A percentile compares a stretch with the other conserved stretches of the same genome.
Conservation (phyloP, 2,888 invertebrate genomes). For the Anaspis maculata region DNA sequence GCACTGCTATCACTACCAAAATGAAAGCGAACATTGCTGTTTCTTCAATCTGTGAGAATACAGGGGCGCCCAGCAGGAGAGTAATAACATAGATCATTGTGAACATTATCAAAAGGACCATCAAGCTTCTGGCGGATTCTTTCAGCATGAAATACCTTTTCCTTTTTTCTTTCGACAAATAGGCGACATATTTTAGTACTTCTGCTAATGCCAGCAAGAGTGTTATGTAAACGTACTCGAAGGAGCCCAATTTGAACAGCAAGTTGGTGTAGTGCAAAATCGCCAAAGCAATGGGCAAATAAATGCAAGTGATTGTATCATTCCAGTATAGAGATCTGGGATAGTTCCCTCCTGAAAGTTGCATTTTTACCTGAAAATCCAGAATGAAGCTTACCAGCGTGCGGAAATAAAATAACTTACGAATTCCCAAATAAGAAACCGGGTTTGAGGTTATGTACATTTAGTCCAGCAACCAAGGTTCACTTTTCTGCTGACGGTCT, state of each 20-base stretch:
- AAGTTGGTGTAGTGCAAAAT: constrained; percentile 1
- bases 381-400: too few species aligned
- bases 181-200: constrained; percentile 3
- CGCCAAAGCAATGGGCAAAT: neutral
- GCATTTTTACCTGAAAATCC: too few species aligned
- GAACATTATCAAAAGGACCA: constrained; percentile 44
- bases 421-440: too few species aligned
- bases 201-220: neutral
- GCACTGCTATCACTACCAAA: constrained; percentile 52
- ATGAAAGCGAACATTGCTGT: constrained; percentile 58
- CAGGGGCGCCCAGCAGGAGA: constrained; percentile 61
- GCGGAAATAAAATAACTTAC: too few species aligned
- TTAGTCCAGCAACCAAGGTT: too few species aligned
- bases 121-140: constrained; percentile 41
- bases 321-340: too few species aligned
- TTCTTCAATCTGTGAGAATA: constrained; percentile 55
- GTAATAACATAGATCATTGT: constrained; percentile 51
- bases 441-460: too few species aligned
- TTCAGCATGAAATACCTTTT: constrained; percentile 3
- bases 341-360: too few species aligned
- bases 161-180: neutral
- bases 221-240: constrained; percentile 3
- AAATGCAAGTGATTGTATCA: constrained; percentile 3
- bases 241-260: neutral
- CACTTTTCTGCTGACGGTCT: too few species aligned